These are phyloP conservation scores for Sepiola atlantica DNA, from an alignment of 2,888 invertebrate species.

Conservation along the genomic window DNA sequence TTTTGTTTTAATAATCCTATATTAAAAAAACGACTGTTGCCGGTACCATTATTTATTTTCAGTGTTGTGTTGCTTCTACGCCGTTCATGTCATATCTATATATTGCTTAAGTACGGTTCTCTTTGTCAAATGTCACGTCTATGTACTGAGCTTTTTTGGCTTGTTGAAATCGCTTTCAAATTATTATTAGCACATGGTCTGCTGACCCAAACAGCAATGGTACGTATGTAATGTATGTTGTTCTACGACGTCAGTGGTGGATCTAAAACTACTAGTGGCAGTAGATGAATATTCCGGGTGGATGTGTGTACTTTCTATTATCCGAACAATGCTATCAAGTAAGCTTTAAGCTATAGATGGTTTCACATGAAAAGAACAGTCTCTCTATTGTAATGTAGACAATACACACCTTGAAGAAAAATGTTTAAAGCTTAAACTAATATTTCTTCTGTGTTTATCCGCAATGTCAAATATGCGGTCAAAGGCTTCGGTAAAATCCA, in stretches of 20 bases:
- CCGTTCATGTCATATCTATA: not conserved
- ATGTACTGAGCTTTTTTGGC: not conserved
- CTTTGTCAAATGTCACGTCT: not conserved
- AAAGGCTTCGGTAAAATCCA: no score
- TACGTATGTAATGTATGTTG: not conserved
- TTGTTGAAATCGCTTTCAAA: not conserved
- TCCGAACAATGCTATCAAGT: not conserved
- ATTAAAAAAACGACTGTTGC: not conserved
- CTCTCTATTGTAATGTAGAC: not conserved
- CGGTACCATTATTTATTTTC: not conserved
- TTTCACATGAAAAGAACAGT: not conserved
- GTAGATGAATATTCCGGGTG: not conserved
- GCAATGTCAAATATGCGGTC: no score
- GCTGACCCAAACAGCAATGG: not conserved
- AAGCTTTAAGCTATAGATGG: not conserved
- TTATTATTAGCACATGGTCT: slow-evolving; percentile 13
- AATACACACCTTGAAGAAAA: not conserved
- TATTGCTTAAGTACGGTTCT: not conserved
- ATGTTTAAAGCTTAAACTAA: no score
- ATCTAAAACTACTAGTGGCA: not conserved
- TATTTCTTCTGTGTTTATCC: no score
- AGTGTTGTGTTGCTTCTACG: not conserved
- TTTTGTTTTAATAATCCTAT: not conserved
- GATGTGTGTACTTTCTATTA: not conserved
- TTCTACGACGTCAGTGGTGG: not conserved